Evolutionary conservation across 2,113 vertebrate genomes (phyloP).

Genomic region (Serinus canaria): DNA sequence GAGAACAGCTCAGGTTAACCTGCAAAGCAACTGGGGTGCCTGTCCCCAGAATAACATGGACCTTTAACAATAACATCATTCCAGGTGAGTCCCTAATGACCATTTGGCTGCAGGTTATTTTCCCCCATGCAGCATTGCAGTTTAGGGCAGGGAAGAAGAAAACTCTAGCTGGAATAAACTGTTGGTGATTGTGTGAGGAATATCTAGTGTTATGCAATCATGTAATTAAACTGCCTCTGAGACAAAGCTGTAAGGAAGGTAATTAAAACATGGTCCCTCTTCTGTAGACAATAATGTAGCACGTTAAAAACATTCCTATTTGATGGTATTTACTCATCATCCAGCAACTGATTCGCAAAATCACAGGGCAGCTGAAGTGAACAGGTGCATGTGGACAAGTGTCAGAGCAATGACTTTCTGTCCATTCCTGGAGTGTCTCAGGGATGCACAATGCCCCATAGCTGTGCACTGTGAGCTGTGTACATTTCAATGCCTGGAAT

Average conservation of each 20-base stretch:
- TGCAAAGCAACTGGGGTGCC: conserved; percentile 87
- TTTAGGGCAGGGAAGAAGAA: background rate
- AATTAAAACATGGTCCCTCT: background rate
- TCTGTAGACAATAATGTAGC: background rate
- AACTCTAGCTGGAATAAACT: background rate
- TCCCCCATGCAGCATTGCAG: background rate
- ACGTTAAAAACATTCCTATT: background rate
- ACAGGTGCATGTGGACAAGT: background rate
- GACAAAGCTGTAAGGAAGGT: background rate
- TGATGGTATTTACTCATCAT: background rate
- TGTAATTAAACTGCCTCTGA: background rate
- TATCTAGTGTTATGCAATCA: background rate
- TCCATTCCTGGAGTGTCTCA: background rate
- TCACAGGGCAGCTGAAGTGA: background rate
- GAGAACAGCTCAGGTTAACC: conserved; percentile 83
- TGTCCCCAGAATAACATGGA: conserved; percentile 87
- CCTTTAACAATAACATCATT: conserved; percentile 91
- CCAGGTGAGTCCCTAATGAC: conserved; percentile 76
- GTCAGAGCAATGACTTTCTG: background rate
- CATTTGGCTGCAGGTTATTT: background rate
- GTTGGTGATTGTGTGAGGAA: background rate
- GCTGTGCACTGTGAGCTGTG: background rate
- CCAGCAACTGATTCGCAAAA: background rate
- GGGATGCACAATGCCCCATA: background rate
- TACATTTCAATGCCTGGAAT: background rate